These are phyloP conservation scores for Raphicerus campestris DNA, from an alignment of 2,113 vertebrate genomes.

Conservation along the genomic window DNA sequence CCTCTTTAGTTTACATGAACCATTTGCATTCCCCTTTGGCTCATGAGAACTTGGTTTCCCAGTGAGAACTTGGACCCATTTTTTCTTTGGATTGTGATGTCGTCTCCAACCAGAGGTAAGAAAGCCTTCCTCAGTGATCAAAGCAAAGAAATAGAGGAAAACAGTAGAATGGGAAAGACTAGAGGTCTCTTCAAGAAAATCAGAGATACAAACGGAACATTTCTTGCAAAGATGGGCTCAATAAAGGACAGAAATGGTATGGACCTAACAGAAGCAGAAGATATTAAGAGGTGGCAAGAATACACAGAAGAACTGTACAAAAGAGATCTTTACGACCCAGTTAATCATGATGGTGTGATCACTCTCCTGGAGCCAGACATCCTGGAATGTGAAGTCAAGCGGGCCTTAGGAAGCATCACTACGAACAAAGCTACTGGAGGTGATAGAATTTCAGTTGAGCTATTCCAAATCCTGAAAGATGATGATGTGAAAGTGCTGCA, in stretches of 20 bases:
- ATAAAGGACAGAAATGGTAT: background rate
- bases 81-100: background rate
- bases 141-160: background rate
- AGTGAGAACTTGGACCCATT: background rate
- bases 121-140: background rate
- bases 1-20: background rate
- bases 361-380: background rate
- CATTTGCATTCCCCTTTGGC: background rate
- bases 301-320: background rate
- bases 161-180: background rate
- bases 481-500: background rate
- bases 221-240: background rate
- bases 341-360: background rate
- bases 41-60: background rate
- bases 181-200: background rate
- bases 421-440: background rate
- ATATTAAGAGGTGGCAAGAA: background rate
- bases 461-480: background rate
- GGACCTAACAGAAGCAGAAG: background rate
- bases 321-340: background rate
- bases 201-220: background rate
- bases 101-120: background rate
- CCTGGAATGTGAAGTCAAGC: background rate
- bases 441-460: background rate
- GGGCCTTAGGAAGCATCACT: background rate